Base-by-base conservation (phyloP, 2,888 invertebrate genomes). In the Stenodera caucasica region DNA sequence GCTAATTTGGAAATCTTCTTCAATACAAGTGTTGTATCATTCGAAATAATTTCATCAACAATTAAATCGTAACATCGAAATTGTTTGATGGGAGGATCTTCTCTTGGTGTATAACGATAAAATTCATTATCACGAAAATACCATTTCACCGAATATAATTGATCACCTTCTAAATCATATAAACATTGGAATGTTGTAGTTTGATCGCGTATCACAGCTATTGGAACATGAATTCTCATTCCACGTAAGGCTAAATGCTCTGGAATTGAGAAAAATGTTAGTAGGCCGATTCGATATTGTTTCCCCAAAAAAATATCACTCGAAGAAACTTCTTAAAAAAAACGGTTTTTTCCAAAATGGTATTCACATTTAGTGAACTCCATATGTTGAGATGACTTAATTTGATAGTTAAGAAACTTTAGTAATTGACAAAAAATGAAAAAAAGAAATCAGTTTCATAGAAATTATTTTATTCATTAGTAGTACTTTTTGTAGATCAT, bases 71-170 rank as follows among this genome's bases (percentile, higher is more conserved):
- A 35, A 30, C 52, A 57, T 81, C 80, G 67, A 75, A 89, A 89
- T 69, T 86, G 83, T 79, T 88, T 88, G 60, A 85, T 81, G 1
- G 87, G 85, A 5, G 87, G 88, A 14, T 82, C 84, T 68, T 88
- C 88, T 61, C 85, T 81, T 0, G 88, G 88, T 2, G 86, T 78
- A 63, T 83, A 88, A 32, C 75, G 75, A 72, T 85, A 88, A 79
- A 89, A 88, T 78, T 89, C 89, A 3, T 85, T 77, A 63, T 83
- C 83, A 2, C 85, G 86, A 51, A 85, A 82, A 77, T 88, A 88
- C 89, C 89, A 89, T 78, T 89, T 89, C 65, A 89, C 86, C 40
- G 87, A 83, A 78, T 89, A 89, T 45, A 89, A 78, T 45, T 84
- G 83, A 68, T 89, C 89, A 18, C 85, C 84, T 70, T 88, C 88